These are phyloP conservation scores for Dendrocincla tyrannina DNA, from an alignment of 2,797 vertebrate genomes.

Conservation along the genomic window DNA sequence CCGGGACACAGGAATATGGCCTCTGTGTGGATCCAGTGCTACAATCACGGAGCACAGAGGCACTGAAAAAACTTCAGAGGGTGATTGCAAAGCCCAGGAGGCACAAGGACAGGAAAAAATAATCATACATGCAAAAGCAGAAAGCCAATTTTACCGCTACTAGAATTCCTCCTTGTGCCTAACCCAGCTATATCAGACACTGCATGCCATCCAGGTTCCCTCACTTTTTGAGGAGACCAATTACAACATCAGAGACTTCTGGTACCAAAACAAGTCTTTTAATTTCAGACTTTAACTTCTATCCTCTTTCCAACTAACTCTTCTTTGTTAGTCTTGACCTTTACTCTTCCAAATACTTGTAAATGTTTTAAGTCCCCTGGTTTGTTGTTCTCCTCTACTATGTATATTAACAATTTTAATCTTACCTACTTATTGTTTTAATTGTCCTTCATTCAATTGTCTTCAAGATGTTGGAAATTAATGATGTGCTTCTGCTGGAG, in stretches of 20 bases:
- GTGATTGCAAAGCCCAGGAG: background rate
- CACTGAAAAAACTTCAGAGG: background rate
- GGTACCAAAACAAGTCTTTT: background rate
- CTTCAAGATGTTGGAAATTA: background rate
- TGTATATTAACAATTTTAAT: background rate
- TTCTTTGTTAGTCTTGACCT: background rate
- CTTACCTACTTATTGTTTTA: background rate
- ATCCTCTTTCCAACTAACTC: background rate
- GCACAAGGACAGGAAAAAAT: background rate
- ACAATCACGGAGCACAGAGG: accelerated
- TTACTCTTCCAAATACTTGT: background rate
- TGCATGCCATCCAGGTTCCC: background rate
- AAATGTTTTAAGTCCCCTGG: background rate
- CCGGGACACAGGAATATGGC: accelerated
- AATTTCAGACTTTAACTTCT: background rate
- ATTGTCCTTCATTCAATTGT: background rate
- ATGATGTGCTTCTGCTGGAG: background rate
- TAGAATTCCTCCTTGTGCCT: background rate
- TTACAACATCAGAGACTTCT: background rate
- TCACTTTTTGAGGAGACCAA: background rate
- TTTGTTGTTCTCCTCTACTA: background rate
- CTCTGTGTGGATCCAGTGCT: background rate
- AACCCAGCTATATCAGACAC: background rate
- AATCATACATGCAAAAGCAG: background rate
- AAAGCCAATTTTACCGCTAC: background rate